These are phyloP conservation scores for Himalopsyche tibetana DNA, from an alignment of 2,888 invertebrate genomes.

Conservation along the genomic window DNA sequence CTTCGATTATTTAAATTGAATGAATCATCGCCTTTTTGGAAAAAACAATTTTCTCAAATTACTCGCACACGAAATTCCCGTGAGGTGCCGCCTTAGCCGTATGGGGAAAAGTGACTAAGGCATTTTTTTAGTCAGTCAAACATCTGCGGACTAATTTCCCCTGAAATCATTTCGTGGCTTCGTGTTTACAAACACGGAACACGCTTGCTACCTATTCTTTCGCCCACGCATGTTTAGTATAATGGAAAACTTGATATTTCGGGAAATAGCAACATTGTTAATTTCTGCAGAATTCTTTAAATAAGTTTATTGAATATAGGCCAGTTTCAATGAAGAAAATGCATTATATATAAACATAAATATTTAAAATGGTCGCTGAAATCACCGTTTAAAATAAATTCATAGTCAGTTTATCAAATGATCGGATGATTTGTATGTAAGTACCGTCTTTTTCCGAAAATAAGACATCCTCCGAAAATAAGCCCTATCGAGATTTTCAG, in stretches of 20 bases:
- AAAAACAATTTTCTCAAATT: neutral
- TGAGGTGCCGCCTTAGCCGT: neutral
- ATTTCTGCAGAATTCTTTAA: neutral
- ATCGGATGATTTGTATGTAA: too few relatives aligned
- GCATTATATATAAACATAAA: too few relatives aligned
- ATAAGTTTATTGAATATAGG: neutral
- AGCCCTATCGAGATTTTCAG: too few relatives aligned
- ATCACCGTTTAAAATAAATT: too few relatives aligned
- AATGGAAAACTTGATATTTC: neutral
- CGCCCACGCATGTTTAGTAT: neutral
- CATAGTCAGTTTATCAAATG: too few relatives aligned
- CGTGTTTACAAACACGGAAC: neutral
- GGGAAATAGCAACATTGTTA: neutral
- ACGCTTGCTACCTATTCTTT: neutral
- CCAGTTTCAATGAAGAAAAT: neutral
- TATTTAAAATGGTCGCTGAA: too few relatives aligned
- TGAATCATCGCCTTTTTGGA: neutral
- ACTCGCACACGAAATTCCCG: neutral
- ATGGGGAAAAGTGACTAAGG: slow-evolving; percentile 2
- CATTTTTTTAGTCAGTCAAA: slow-evolving; percentile 9
- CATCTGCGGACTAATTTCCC: neutral
- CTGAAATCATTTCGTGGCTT: neutral
- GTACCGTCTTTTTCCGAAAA: too few relatives aligned
- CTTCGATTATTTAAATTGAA: too few relatives aligned
- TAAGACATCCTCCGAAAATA: too few relatives aligned